phyloP scores from a whole-genome alignment of 2,888 invertebrate genomes.

The Nymphalis polychloros region DNA sequence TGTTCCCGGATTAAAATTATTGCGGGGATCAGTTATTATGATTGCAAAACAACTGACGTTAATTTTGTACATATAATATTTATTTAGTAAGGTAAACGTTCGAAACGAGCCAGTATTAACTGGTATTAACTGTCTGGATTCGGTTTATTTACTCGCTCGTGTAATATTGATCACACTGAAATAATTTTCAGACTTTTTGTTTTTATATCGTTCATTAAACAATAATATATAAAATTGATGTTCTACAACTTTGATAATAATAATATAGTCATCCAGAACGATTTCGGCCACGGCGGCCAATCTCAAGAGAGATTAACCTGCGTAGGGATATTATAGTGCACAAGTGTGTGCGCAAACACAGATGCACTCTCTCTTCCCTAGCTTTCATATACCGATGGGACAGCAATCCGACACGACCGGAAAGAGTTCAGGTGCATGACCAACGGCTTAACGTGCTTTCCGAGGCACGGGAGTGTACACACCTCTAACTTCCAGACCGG shows the following conservation, averaged over 20 bases:
- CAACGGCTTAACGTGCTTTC: no score
- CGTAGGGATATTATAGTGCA: no score
- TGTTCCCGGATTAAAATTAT: constrained; percentile 28
- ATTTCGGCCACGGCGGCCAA: no score
- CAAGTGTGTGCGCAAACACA: no score
- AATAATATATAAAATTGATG: neutral
- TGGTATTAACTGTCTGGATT: neutral
- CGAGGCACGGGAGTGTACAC: no score
- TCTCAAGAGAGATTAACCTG: no score
- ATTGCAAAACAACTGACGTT: constrained; percentile 25
- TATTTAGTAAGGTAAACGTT: constrained; percentile 15
- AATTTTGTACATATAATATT: constrained; percentile 23
- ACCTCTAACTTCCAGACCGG: no score
- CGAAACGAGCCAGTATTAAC: neutral
- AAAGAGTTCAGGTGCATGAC: no score
- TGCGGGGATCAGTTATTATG: constrained; percentile 24
- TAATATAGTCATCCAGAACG: no score
- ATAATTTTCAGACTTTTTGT: neutral
- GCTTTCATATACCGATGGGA: no score
- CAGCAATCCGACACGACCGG: no score
- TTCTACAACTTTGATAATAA: neutral
- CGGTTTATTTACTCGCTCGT: neutral
- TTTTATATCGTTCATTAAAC: neutral
- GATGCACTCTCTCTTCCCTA: no score
- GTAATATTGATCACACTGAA: neutral